These are phyloP conservation scores for Hydropsyche betteni DNA, from an alignment of 2,888 invertebrate species.

Conservation along the genomic window DNA sequence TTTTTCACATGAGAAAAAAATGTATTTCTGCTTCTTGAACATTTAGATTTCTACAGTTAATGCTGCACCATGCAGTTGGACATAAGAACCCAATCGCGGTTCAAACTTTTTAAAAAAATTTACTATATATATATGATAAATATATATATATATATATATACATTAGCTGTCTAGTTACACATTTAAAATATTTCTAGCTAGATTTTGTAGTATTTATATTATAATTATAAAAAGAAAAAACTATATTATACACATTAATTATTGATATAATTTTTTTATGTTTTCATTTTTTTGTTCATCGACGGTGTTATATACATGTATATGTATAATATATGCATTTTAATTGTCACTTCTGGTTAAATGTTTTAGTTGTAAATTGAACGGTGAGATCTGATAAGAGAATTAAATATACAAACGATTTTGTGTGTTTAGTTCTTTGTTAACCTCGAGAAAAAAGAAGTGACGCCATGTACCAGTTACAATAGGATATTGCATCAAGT, in stretches of 20 bases:
- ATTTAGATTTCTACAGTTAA: slow-evolving; percentile 43
- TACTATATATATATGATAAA: slow-evolving; percentile 5
- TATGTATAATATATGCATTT: slow-evolving; percentile 17
- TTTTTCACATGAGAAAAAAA: background rate
- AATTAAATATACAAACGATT: background rate
- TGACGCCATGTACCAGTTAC: slow-evolving; percentile 48
- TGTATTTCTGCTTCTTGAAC: slow-evolving; percentile 52
- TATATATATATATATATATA: background rate
- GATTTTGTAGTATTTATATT: slow-evolving; percentile 52
- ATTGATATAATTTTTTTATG: slow-evolving; percentile 34
- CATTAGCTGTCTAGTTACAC: slow-evolving; percentile 48
- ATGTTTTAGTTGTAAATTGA: slow-evolving; percentile 24
- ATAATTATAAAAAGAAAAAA: slow-evolving; percentile 46
- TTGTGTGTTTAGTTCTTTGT: slow-evolving; percentile 9
- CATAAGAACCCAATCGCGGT: slow-evolving; percentile 3
- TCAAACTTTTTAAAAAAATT: slow-evolving; percentile 28
- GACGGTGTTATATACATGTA: slow-evolving; percentile 29
- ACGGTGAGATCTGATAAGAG: slow-evolving; percentile 13
- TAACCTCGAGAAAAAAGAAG: slow-evolving; percentile 35
- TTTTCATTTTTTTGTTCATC: slow-evolving; percentile 26
- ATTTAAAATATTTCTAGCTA: slow-evolving; percentile 51
- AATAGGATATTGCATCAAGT: slow-evolving; percentile 51
- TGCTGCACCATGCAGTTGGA: background rate
- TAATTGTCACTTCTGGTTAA: slow-evolving; percentile 17
- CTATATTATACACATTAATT: slow-evolving; percentile 45